These are phyloP conservation scores for Propithecus deckenii DNA, from an alignment of 2,797 vertebrate species.

Conservation along the genomic window DNA sequence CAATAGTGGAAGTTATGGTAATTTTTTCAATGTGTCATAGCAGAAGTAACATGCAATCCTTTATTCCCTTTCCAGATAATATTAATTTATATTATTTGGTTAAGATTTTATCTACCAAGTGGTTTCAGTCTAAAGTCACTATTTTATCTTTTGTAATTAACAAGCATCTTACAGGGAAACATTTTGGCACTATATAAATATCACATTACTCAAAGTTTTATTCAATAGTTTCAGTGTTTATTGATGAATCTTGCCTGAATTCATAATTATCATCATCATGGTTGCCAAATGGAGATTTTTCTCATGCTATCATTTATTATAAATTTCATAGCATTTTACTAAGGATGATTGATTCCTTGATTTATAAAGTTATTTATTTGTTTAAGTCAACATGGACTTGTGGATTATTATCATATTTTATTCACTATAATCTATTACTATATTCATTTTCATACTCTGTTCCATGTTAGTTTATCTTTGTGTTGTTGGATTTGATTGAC, in stretches of 20 bases:
- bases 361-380: neutral
- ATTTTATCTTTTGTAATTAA: neutral
- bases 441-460: neutral
- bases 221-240: neutral
- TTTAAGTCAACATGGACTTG: neutral
- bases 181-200: neutral
- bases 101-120: neutral
- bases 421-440: neutral
- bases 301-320: neutral
- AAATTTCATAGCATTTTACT: neutral
- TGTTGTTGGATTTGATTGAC: neutral
- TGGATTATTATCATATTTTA: neutral
- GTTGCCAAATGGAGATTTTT: neutral
- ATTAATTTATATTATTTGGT: neutral
- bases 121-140: neutral
- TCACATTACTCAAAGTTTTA: neutral
- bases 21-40: neutral
- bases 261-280: neutral
- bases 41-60: neutral
- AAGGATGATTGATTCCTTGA: neutral
- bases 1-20: neutral
- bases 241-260: neutral
- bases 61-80: neutral
- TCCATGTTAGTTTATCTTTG: neutral
- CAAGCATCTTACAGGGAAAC: neutral